Evolutionary conservation across 1,140 invertebrate genomes (phyloP).

Genomic region (Caenorhabditis tropicalis): DNA sequence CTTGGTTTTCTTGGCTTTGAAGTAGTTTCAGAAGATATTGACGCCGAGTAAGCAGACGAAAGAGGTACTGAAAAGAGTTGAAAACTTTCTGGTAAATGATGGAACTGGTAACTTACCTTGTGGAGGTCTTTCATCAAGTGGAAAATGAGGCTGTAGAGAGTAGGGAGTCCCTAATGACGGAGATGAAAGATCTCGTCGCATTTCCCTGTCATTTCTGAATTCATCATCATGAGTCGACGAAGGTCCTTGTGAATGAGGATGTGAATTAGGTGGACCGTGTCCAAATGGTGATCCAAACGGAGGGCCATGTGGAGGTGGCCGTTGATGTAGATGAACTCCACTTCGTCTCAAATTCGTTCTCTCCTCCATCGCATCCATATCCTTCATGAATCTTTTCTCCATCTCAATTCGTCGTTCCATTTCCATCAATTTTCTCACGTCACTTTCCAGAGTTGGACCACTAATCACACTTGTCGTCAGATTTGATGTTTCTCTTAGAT

Average conservation of each 20-base stretch:
- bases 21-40: not conserved
- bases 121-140: no score
- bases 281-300: no score
- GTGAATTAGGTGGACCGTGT: not conserved
- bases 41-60: not conserved
- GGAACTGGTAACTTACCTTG: not conserved
- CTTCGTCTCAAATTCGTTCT: not conserved
- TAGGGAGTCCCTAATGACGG: not conserved
- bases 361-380: constrained; percentile 7
- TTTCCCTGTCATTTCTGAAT: no score
- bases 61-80: not conserved
- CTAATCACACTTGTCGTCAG: not conserved
- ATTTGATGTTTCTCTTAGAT: not conserved
- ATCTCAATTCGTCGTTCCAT: not conserved
- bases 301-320: not conserved
- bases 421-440: constrained; percentile 24
- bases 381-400: not conserved
- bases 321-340: not conserved
- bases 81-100: no score
- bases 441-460: not conserved
- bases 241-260: not conserved
- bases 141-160: not conserved
- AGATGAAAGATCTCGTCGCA: not conserved
- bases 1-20: not conserved
- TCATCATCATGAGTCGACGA: no score